These are phyloP conservation scores for Graphium colonna DNA, from an alignment of 2,888 invertebrate species.

Conservation along the genomic window DNA sequence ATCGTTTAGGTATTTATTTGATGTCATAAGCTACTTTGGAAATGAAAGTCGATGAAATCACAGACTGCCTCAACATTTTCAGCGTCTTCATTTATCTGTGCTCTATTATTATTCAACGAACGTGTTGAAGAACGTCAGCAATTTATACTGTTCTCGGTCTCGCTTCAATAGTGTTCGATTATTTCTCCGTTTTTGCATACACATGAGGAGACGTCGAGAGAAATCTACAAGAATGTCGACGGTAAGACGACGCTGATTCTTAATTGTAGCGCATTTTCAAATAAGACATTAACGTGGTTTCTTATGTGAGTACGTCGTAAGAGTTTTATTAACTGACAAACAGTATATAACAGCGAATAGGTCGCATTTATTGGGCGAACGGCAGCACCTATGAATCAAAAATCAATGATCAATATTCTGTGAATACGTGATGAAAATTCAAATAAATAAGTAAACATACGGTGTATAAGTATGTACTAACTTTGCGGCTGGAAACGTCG, in stretches of 20 bases:
- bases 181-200: conserved; percentile 55
- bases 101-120: conserved; percentile 51
- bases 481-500: too few relatives aligned
- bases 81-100: conserved; percentile 31
- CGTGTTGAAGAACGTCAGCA: conserved; percentile 44
- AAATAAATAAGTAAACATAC: too few relatives aligned
- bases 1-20: background rate
- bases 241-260: conserved; percentile 1
- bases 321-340: too few relatives aligned
- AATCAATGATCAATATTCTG: background rate
- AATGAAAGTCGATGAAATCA: conserved; percentile 53
- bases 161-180: conserved; percentile 59
- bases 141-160: conserved; percentile 54
- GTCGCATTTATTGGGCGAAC: too few relatives aligned
- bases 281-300: too few relatives aligned
- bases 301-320: too few relatives aligned
- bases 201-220: conserved; percentile 25
- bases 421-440: too few relatives aligned
- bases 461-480: too few relatives aligned
- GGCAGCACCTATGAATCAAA: background rate
- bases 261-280: background rate
- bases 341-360: too few relatives aligned
- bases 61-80: too few relatives aligned
- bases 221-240: conserved; percentile 22
- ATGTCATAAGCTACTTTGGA: conserved; percentile 40